Percentiles rank a stretch among this genome's conserved stretches.
phyloP scores from a whole-genome alignment of 2,888 invertebrate species.

The Eupithecia subfuscata region DNA sequence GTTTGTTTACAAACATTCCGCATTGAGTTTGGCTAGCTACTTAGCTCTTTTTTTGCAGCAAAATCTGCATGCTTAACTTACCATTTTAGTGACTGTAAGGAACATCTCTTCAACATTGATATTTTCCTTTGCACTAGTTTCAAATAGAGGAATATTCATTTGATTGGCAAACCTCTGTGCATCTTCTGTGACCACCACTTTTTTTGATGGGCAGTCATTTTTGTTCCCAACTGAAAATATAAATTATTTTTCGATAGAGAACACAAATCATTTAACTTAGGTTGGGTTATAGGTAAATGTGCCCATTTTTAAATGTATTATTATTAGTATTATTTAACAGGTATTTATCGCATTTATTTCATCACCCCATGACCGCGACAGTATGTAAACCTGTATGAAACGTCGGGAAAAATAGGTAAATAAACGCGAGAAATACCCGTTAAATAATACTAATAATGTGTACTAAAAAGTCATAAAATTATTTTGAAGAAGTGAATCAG shows the following conservation, averaged over 20 bases:
- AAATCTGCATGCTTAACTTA: conserved; percentile 46
- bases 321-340: no score
- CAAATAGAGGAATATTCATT: conserved; percentile 98
- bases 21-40: no score
- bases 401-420: no score
- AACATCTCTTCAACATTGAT: conserved; percentile 99
- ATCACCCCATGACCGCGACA: no score
- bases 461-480: not conserved
- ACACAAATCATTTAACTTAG: not conserved
- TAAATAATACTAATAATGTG: no score
- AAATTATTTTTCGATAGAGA: not conserved
- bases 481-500: not conserved
- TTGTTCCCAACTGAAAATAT: conserved; percentile 94
- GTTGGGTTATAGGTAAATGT: no score
- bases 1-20: no score
- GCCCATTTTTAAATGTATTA: no score
- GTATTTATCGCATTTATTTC: no score
- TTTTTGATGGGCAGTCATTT: conserved; percentile 96
- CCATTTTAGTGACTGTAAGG: conserved; percentile 87
- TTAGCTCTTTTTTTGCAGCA: no score
- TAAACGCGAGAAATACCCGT: no score
- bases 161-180: conserved; percentile 98
- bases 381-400: no score
- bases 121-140: conserved; percentile 99
- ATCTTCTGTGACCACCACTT: conserved; percentile 98